phyloP scores from a whole-genome alignment of 1,140 invertebrate genomes.

The Gonioctena quinquepunctata region DNA sequence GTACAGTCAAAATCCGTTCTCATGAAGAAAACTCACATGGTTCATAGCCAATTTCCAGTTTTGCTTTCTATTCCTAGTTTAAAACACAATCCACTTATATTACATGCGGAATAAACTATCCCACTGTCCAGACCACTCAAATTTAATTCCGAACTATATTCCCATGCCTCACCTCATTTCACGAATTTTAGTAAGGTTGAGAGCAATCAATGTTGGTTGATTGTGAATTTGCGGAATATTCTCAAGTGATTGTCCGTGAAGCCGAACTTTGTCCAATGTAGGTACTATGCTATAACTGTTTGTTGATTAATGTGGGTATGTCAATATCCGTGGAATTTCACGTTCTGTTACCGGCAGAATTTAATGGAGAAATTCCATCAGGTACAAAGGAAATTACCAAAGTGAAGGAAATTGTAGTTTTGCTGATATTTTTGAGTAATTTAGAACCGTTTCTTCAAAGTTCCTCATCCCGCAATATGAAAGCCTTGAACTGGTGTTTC shows the following conservation, averaged over 20 bases:
- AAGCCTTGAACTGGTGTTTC: too few species aligned
- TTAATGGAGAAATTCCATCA: conserved; percentile 18
- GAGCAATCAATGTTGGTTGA: background rate
- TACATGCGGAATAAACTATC: too few species aligned
- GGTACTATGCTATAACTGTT: conserved; percentile 19
- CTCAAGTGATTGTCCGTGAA: conserved; percentile 3
- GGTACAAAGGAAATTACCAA: conserved; percentile 6
- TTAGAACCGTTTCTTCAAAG: too few species aligned
- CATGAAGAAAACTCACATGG: too few species aligned
- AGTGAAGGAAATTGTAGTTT: too few species aligned
- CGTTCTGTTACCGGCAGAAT: conserved; percentile 5
- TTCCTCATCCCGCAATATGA: too few species aligned
- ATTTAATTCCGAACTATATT: background rate
- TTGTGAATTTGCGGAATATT: background rate
- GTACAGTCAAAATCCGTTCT: too few species aligned
- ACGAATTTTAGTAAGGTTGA: background rate
- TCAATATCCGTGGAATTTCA: conserved; percentile 16
- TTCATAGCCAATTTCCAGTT: too few species aligned
- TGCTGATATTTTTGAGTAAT: too few species aligned
- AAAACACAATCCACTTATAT: too few species aligned
- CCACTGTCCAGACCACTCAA: background rate
- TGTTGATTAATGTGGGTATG: conserved; percentile 21
- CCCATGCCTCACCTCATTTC: background rate
- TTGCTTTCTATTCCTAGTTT: too few species aligned
- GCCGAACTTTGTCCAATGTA: background rate